phyloP scores from a whole-genome alignment of 1,140 invertebrate species.

The Campoletis sonorensis region DNA sequence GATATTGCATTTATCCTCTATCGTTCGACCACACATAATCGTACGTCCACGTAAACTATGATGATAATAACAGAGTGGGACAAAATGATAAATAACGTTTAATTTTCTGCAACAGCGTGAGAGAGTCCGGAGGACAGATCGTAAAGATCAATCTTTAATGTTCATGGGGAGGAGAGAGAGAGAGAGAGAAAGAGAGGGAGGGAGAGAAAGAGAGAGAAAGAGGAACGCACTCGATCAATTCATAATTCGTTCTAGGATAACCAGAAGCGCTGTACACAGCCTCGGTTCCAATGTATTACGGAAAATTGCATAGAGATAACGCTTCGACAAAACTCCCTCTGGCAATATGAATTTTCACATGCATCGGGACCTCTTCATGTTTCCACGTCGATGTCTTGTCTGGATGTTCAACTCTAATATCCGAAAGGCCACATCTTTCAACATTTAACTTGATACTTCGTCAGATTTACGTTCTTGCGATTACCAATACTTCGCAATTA shows the following conservation, averaged over 20 bases:
- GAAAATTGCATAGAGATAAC: constrained; percentile 13
- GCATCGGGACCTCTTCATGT: background rate
- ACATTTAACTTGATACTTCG: background rate
- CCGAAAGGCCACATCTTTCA: background rate
- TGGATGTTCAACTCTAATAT: background rate
- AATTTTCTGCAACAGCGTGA: constrained; percentile 36
- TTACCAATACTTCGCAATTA: background rate
- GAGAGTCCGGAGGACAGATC: constrained; percentile 1
- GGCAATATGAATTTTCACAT: constrained; percentile 22
- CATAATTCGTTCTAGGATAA: constrained; percentile 33
- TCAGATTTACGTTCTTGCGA: background rate
- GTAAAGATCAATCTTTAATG: constrained; percentile 14
- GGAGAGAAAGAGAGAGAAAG: background rate
- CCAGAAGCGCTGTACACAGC: background rate
- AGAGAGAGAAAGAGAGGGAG: background rate
- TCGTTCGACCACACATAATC: background rate
- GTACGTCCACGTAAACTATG: background rate
- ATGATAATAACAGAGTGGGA: constrained; percentile 6
- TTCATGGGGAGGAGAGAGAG: background rate
- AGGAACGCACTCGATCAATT: constrained; percentile 25
- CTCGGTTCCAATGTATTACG: background rate
- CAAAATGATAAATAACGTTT: constrained; percentile 33
- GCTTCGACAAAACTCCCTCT: background rate
- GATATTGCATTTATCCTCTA: background rate
- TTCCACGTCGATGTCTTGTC: background rate